Percentiles rank a stretch among this genome's conserved stretches.
These are phyloP conservation scores for Chiloscyllium plagiosum DNA, from an alignment of 2,113 vertebrate species.

Conservation along the genomic window DNA sequence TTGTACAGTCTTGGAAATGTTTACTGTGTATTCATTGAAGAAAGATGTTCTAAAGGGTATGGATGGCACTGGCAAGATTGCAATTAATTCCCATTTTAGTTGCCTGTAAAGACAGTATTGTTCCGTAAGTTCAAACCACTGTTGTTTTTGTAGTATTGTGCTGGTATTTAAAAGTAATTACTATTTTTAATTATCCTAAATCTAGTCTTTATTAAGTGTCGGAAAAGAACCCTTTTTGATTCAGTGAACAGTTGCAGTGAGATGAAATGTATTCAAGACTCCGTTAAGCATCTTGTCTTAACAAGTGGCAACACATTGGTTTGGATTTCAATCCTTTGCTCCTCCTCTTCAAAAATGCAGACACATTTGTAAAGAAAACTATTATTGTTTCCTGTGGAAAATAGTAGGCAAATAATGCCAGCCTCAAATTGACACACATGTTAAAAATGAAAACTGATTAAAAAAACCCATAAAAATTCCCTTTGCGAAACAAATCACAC, in stretches of 20 bases:
- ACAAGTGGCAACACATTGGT: not conserved
- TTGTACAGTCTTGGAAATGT: not conserved
- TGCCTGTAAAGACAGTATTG: not conserved
- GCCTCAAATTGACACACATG: not conserved
- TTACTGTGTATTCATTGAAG: not conserved
- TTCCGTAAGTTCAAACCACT: not conserved
- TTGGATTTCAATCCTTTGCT: not conserved
- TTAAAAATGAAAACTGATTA: not conserved
- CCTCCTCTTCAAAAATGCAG: not conserved
- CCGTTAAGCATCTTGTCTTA: not conserved
- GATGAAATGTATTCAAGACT: not conserved
- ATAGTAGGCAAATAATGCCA: not conserved
- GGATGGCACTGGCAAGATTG: not conserved
- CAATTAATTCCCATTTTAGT: not conserved
- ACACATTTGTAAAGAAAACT: not conserved
- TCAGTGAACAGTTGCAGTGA: not conserved
- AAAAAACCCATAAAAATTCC: not conserved
- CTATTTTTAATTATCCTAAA: not conserved
- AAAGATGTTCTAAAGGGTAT: not conserved
- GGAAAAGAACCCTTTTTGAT: not conserved
- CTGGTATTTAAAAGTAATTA: not conserved
- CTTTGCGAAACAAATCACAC: not conserved
- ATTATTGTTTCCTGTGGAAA: not conserved
- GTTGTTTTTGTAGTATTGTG: not conserved
- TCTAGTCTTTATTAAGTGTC: not conserved